Evolutionary conservation across 2,797 vertebrate genomes (phyloP), one percentile per base, ranked within the genome.

Genomic region (Streptopelia turtur): DNA sequence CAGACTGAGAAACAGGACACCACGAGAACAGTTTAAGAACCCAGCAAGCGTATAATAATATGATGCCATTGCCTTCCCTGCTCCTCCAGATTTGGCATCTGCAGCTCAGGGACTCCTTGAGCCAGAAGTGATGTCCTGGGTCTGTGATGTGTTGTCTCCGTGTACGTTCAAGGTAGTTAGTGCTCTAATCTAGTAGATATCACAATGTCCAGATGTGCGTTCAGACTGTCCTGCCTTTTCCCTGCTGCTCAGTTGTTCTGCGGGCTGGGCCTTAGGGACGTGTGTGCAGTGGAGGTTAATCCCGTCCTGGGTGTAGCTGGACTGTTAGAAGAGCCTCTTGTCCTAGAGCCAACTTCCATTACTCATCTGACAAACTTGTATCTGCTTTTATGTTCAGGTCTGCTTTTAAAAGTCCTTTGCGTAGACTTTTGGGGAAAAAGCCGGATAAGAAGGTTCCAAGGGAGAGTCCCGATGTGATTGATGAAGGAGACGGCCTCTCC

Each of bases 401-500:
- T 45, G 95, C 97, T 3, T 98, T 98, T 94, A 98, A 97, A 87
- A 97, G 97, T 23, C 98, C 98, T 47, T 93, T 98, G 69, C 90
- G 96, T 4, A 96, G 97, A 64, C 92, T 98, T 94, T 33, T 98
- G 78, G 97, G 97, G 52, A 98, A 98, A 83, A 98, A 97, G 72
- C 97, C 97, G 56, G 98, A 98, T 13, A 98, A 98, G 82, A 98
- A 98, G 69, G 92, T 80, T 53, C 57, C 59, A 25, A 99, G 96
- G 86, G 97, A 98, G 56, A 97, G 70, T 70, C 95, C 98, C 16
- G 99, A 99, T 52, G 98, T 98, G 5, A 97, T 97, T 20, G 99
- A 99, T 57, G 99, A 99, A 55, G 96, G 93, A 35, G 99, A 99
- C 9, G 27, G 52, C 11, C 25, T 98, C 28, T 98, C 94, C 1